Base-by-base conservation (phyloP, 1,140 invertebrate species). In the Drosophila lacertosa region DNA sequence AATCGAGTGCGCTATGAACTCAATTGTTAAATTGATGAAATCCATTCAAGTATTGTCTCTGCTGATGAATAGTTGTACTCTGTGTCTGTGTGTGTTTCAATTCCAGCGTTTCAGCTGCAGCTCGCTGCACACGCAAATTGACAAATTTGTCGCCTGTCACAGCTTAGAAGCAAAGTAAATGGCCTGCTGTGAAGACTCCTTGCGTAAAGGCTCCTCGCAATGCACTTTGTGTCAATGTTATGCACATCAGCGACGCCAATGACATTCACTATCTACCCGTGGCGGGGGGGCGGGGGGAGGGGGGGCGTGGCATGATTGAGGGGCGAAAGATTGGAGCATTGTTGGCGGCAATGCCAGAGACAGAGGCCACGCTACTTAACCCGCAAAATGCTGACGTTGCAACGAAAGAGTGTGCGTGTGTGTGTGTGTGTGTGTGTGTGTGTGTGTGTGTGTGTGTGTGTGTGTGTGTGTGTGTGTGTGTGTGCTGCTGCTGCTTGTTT, bases 191-290 rank as follows among this genome's bases (percentile, higher is more conserved):
- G 24, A 26, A 3, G 24, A 3, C 22, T 10, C 6, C n/a, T n/a
- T 4, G 5, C 44, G 1, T 20, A 5, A 22, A 45, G 11, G 9
- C 9, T 33, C 22, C 10, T 26, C 22, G 24, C 48, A 39, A 40
- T 59, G 47, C 54, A 86, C 81, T 88, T 88, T 77, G 70, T 82
- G 82, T 88, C 77, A 86, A 86, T 86, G 77, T 75, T 88, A 78
- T 88, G 81, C 82, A 74, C 82, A 82, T 86, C 82, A 77, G 73
- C 54, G 50, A 73, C 74, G 58, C 76, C 78, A 77, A 70, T 74
- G 65, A 54, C 79, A 82, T 81, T 69, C 79, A 75, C 40, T 57
- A 62, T 58, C 60, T 71, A 58, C 60, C 50, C 16, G 13, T 7
- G 10, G 20, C 7, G 7, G 15, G 10, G 24, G 26, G 26, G 10